phyloP scores from a whole-genome alignment of 2,888 invertebrate species.

The Pseudeuparius sepicola region DNA sequence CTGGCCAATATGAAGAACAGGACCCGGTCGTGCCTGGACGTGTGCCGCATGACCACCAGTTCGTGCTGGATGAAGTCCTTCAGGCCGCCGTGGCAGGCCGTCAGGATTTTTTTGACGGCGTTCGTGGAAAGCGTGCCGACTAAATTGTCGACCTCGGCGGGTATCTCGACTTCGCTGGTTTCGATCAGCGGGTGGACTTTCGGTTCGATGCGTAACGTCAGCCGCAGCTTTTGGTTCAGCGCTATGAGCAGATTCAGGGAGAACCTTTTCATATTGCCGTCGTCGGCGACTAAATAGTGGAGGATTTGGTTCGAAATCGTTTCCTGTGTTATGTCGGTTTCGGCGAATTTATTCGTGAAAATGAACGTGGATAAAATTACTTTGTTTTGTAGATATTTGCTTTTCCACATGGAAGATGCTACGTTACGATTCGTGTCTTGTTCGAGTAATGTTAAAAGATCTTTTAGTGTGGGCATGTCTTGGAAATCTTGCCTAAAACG shows the following conservation, averaged over 20 bases:
- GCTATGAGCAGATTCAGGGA: constrained; percentile 27
- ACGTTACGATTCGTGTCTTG: constrained; percentile 16
- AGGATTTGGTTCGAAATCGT: constrained; percentile 27
- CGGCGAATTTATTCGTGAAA: constrained; percentile 28
- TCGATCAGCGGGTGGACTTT: constrained; percentile 24
- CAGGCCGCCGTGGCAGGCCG: constrained; percentile 25
- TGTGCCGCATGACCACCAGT: constrained; percentile 23
- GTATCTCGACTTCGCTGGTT: constrained; percentile 26
- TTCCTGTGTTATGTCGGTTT: constrained; percentile 25
- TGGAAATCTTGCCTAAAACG: constrained; percentile 21
- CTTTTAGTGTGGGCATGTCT: constrained; percentile 24
- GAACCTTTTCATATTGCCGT: constrained; percentile 25
- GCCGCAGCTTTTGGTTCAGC: constrained; percentile 23
- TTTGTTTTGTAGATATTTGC: constrained; percentile 21
- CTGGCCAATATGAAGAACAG: constrained; percentile 29
- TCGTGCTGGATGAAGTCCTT: constrained; percentile 26
- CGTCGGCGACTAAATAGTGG: constrained; percentile 24
- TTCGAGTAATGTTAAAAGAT: no score
- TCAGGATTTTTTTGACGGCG: constrained; percentile 24
- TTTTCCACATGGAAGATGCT: constrained; percentile 19
- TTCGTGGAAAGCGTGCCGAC: constrained; percentile 23
- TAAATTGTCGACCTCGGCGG: constrained; percentile 21
- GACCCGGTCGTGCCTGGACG: constrained; percentile 23
- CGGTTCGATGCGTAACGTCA: constrained; percentile 9
- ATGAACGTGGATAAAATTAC: constrained; percentile 27